These are phyloP conservation scores for Cliona cf. orientalis DNA, from an alignment of 37 sponge, comb jelly and placozoan genomes.

Conservation along the genomic window DNA sequence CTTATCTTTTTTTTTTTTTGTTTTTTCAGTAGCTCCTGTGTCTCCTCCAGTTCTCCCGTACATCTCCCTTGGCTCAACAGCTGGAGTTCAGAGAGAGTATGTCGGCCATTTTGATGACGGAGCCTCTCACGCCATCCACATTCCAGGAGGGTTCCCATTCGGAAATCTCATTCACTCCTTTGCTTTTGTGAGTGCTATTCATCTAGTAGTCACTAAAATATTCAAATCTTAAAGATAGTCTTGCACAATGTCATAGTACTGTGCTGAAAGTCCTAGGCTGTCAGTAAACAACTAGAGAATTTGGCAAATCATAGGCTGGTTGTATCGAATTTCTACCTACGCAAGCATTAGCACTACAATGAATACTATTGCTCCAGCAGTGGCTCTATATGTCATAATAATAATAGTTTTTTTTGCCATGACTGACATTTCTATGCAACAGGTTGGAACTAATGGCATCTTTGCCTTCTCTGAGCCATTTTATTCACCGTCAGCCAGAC, in stretches of 20 bases:
- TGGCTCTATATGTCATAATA: too few relatives aligned
- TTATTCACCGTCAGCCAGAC: neutral
- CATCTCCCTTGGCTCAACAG: neutral
- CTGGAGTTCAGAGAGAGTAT: neutral
- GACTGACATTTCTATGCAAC: neutral
- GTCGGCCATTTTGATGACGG: constrained; percentile 30
- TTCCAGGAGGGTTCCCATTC: constrained; percentile 32
- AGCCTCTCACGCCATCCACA: constrained; percentile 20
- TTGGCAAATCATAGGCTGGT: too few relatives aligned
- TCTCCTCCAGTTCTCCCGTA: too few relatives aligned
- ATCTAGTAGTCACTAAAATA: neutral
- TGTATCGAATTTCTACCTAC: too few relatives aligned
- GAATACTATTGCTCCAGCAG: too few relatives aligned
- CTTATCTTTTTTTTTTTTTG: too few relatives aligned
- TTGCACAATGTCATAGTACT: neutral
- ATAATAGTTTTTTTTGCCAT: too few relatives aligned
- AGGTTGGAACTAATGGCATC: constrained; percentile 63
- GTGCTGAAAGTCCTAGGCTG: neutral
- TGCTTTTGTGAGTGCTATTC: constrained; percentile 40
- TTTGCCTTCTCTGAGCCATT: constrained; percentile 46
- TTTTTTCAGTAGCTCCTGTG: too few relatives aligned
- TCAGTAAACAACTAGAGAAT: too few relatives aligned
- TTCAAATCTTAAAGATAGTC: neutral
- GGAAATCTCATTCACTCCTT: neutral
- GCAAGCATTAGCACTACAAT: too few relatives aligned